Percentiles rank a stretch among this genome's conserved stretches.
Evolutionary conservation across 2,888 invertebrate species (phyloP).

Genomic region (Emmelina monodactyla): DNA sequence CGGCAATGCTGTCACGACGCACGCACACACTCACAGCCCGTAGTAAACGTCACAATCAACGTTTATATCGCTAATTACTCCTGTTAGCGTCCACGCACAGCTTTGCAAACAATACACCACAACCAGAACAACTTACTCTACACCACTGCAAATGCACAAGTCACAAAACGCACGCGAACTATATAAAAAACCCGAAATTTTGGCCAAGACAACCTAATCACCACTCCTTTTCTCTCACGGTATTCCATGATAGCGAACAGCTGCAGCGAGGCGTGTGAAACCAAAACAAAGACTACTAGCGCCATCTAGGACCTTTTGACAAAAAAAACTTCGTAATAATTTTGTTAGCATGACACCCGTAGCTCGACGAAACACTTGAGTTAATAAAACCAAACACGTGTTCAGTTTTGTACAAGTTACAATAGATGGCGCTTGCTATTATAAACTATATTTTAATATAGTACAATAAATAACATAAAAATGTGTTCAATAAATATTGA

Average conservation of each 20-base stretch:
- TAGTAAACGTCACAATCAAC: conserved; percentile 61
- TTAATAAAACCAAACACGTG: conserved; percentile 18
- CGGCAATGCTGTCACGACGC: conserved; percentile 50
- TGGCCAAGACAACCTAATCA: conserved; percentile 57
- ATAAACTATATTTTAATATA: too few relatives aligned
- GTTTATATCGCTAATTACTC: conserved; percentile 55
- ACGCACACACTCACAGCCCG: conserved; percentile 49
- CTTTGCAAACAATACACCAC: conserved; percentile 43
- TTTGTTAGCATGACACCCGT: not conserved
- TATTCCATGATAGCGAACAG: conserved; percentile 65
- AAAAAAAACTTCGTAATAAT: too few relatives aligned
- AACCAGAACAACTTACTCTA: conserved; percentile 33
- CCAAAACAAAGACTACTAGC: conserved; percentile 54
- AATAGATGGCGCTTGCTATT: too few relatives aligned
- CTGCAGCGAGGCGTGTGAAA: conserved; percentile 51
- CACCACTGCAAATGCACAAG: conserved; percentile 35
- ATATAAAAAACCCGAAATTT: conserved; percentile 56
- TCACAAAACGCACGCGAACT: conserved; percentile 35
- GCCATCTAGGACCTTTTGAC: conserved; percentile 35
- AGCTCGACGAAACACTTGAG: not conserved
- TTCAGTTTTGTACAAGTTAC: too few relatives aligned
- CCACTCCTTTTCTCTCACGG: conserved; percentile 65
- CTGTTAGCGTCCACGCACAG: conserved; percentile 36
- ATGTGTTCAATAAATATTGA: too few relatives aligned
- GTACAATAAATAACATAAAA: too few relatives aligned